These are phyloP conservation scores for Glossophaga mutica DNA, from an alignment of 2,797 vertebrate species.

Conservation along the genomic window DNA sequence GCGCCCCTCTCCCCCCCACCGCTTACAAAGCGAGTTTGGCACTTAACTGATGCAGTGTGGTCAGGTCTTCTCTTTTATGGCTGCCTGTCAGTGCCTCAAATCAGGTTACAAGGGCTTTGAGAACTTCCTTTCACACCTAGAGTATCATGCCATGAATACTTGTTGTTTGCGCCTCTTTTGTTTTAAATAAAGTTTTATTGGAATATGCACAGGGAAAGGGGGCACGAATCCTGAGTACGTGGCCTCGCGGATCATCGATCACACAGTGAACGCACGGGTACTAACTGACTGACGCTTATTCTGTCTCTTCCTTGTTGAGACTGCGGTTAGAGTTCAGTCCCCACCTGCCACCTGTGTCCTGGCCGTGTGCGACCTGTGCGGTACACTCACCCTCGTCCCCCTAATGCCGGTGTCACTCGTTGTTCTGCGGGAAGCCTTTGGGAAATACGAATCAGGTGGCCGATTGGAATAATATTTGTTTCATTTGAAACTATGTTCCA, in stretches of 20 bases:
- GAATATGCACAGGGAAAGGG: neutral
- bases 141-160: neutral
- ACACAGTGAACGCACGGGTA: neutral
- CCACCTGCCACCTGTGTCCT: accelerated
- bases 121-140: neutral
- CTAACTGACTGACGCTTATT: neutral
- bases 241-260: neutral
- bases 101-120: neutral
- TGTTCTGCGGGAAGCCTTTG: neutral
- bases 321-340: neutral
- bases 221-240: neutral
- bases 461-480: neutral
- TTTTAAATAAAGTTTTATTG: neutral
- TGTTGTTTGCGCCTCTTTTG: neutral
- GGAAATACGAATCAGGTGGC: neutral
- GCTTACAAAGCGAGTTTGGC: neutral
- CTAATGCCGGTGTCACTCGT: neutral
- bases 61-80: neutral
- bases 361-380: neutral
- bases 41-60: neutral
- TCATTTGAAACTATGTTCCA: neutral
- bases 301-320: neutral
- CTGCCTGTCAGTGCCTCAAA: neutral
- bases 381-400: no score
- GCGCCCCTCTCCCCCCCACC: neutral